Evolutionary conservation across 2,113 vertebrate species (phyloP), one percentile per base, ranked within the genome.

Genomic region (Archocentrus centrarchus): DNA sequence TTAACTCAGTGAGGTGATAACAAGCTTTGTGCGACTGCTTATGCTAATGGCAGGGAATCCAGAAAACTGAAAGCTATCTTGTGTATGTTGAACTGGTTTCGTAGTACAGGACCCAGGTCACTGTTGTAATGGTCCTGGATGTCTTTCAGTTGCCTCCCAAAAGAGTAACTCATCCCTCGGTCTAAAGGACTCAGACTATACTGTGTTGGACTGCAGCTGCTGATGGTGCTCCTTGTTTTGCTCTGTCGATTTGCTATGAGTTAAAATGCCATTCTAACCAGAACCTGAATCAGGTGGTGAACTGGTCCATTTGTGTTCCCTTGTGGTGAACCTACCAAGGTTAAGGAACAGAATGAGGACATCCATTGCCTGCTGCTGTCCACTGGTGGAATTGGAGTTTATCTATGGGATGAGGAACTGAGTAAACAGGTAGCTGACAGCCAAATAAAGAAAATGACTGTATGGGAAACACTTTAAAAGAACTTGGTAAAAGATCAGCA

Each of bases 391-490:
- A 37, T 15, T 2, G 62, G 37, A 41, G 22, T n/a, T 64, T 35
- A 35, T 35, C 6, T 6, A 35, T 35, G 37, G 62, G 37, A 64
- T 15, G 35, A 41, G 62, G 39, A 64, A 64, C 62, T 64, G 18
- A 39, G 18, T 63, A 20, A 41, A 8, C 20, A 66, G 47, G n/a
- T 35, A 32, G 30, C 0, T 18, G 15, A 35, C 30, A 20, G 30
- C 30, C 8, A 61, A 32, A 18, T 9, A 66, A 44, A 24, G 9
- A 24, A 66, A 66, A 66, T 24, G 15, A 41, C 20, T 22, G 35
- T 47, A 20, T 64, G n/a, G 0, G 63, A 17, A 44, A 0, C 24
- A 4, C 3, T 22, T 7, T 18, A 53, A 53, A 22, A 39, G 4
- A 24, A 27, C 27, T 27, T 27, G 27, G 27, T 27, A 27, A 27